A percentile compares a stretch with the other conserved stretches of the same genome.
Evolutionary conservation across 2,797 vertebrate species (phyloP).

Genomic region (Chiloscyllium punctatum): DNA sequence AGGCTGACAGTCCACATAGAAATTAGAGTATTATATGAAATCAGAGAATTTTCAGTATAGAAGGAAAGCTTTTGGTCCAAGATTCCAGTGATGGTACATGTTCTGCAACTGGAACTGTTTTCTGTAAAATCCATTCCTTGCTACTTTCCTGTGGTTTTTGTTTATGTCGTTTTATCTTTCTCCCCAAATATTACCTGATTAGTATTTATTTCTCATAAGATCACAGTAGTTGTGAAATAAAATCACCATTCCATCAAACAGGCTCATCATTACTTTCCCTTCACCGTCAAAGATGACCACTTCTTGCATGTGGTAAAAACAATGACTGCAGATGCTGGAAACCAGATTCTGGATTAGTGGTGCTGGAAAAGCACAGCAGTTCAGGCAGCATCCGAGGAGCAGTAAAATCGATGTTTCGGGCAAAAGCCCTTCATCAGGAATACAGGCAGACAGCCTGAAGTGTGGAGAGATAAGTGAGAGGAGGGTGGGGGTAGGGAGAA

Average conservation of each 20-base stretch:
- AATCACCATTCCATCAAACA: neutral
- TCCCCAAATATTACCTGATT: neutral
- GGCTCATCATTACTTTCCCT: neutral
- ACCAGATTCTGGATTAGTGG: no score
- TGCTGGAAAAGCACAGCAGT: no score
- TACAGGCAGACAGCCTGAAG: no score
- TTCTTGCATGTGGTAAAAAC: neutral
- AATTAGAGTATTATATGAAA: neutral
- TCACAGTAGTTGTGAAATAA: neutral
- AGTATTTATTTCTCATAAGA: neutral
- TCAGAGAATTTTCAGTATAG: neutral
- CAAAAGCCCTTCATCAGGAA: no score
- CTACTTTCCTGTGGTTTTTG: neutral
- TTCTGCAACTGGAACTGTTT: neutral
- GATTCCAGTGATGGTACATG: neutral
- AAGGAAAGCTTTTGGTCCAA: neutral
- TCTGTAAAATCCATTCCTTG: neutral
- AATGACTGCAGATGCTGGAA: no score
- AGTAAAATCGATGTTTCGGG: no score
- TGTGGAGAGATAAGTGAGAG: no score
- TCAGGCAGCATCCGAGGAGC: no score
- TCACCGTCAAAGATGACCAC: neutral
- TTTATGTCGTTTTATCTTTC: neutral
- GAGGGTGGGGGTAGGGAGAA: no score
- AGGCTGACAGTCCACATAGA: neutral